A percentile compares a stretch with the other conserved stretches of the same genome.
Evolutionary conservation across 2,113 vertebrate species (phyloP).

Genomic region (Alosa alosa): DNA sequence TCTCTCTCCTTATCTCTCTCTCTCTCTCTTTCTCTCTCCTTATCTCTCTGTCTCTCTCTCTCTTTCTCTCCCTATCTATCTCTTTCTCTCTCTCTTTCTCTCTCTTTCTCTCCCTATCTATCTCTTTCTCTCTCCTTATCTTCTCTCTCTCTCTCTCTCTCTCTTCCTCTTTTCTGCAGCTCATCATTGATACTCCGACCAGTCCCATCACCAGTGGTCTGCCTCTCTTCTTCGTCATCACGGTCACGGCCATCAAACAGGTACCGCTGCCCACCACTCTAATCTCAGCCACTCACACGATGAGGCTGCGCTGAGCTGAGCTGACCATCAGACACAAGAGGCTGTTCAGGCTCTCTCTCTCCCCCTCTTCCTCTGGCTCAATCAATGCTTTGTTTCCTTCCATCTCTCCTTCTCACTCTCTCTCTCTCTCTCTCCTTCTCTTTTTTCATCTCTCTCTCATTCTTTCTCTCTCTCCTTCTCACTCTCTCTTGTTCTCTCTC

Average conservation of each 20-base stretch:
- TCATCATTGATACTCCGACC: constrained; percentile 97
- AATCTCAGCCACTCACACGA: not conserved
- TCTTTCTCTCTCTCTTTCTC: not conserved
- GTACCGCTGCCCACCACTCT: constrained; percentile 57
- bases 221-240: constrained; percentile 96
- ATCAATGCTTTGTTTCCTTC: not conserved
- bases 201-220: constrained; percentile 95
- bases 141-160: constrained; percentile 23
- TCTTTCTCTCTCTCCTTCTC: not conserved
- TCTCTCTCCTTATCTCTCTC: not conserved
- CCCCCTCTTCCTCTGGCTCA: not conserved
- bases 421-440: not conserved
- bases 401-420: not conserved
- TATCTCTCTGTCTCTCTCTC: not conserved
- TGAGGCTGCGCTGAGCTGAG: not conserved
- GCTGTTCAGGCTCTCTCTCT: not conserved
- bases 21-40: not conserved
- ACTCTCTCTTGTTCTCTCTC: not conserved
- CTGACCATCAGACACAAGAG: not conserved
- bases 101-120: not conserved
- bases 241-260: constrained; percentile 97
- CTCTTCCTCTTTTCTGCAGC: constrained; percentile 60
- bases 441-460: not conserved
- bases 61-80: not conserved
- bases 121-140: not conserved